Conservation (phyloP, 2,797 vertebrate genomes). For the Mus caroli region DNA sequence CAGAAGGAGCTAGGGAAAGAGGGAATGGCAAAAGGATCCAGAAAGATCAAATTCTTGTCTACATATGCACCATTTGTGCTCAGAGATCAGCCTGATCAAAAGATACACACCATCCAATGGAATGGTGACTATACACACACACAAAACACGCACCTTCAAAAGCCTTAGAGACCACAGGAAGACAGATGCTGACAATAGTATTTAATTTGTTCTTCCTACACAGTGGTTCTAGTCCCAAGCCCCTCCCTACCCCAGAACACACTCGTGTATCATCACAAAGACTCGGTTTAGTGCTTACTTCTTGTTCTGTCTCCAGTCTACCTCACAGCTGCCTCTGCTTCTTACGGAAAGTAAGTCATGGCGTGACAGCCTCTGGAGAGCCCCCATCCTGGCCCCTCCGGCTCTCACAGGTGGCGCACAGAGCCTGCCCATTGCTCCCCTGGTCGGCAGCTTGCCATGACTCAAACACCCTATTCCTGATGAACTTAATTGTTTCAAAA, state of each 20-base stretch:
- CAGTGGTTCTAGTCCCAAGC: neutral
- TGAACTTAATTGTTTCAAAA: conserved; percentile 41
- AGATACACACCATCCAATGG: neutral
- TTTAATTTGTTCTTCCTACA: neutral
- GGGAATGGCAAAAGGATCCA: neutral
- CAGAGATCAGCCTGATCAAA: neutral
- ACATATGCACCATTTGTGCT: neutral
- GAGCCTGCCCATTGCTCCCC: neutral
- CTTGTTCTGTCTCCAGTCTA: neutral
- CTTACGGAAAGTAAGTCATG: neutral
- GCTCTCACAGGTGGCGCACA: neutral
- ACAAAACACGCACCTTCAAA: too few species aligned
- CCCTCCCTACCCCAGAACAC: conserved; percentile 8
- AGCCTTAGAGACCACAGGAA: neutral
- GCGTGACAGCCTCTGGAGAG: neutral
- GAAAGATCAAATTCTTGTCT: neutral
- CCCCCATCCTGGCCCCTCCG: too few species aligned
- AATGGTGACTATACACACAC: neutral
- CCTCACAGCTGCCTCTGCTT: neutral
- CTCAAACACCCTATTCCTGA: neutral
- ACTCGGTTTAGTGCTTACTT: neutral
- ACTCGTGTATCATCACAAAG: neutral
- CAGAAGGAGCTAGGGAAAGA: neutral
- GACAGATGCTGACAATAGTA: neutral
- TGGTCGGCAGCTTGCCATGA: neutral